phyloP scores from a whole-genome alignment of 2,888 invertebrate genomes.

The Drosophila anomelani region DNA sequence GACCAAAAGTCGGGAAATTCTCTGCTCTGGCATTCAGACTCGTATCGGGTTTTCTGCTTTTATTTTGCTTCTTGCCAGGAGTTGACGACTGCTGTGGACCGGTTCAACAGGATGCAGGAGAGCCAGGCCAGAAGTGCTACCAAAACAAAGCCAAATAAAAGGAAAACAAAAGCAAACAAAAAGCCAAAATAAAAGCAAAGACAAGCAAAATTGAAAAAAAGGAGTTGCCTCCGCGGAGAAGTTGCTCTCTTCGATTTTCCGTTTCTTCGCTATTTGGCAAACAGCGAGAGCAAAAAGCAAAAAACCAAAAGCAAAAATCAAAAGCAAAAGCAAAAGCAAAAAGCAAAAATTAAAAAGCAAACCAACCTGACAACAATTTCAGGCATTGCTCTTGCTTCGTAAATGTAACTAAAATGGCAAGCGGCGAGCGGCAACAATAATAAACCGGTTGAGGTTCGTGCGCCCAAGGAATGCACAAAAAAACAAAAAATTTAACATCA shows the following conservation, averaged over 20 bases:
- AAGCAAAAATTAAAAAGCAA: constrained; percentile 12
- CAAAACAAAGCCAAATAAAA: constrained; percentile 52
- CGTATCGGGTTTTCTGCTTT: constrained; percentile 11
- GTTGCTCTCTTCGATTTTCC: constrained; percentile 29
- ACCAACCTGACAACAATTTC: constrained; percentile 69
- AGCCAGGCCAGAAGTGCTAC: constrained; percentile 43
- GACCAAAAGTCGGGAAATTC: constrained; percentile 19
- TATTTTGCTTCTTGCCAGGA: constrained; percentile 12
- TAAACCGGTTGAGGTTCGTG: constrained; percentile 68
- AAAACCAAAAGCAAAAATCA: neutral
- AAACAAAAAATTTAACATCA: constrained; percentile 29
- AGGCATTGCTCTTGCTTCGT: constrained; percentile 12
- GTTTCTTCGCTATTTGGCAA: constrained; percentile 45
- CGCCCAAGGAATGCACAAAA: constrained; percentile 67
- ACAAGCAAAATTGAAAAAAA: neutral
- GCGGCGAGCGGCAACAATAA: constrained; percentile 27
- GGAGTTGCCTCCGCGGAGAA: constrained; percentile 2
- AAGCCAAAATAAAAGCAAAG: neutral
- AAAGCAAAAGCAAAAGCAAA: constrained; percentile 12
- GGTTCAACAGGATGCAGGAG: constrained; percentile 74
- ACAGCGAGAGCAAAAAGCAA: constrained; percentile 23
- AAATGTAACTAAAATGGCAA: constrained; percentile 36
- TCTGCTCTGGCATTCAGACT: constrained; percentile 9
- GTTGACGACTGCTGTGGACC: constrained; percentile 46
- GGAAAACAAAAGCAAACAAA: neutral